Evolutionary conservation across 2,113 vertebrate species (phyloP), one percentile per base, ranked within the genome.

Genomic region (Ceratotherium simum): DNA sequence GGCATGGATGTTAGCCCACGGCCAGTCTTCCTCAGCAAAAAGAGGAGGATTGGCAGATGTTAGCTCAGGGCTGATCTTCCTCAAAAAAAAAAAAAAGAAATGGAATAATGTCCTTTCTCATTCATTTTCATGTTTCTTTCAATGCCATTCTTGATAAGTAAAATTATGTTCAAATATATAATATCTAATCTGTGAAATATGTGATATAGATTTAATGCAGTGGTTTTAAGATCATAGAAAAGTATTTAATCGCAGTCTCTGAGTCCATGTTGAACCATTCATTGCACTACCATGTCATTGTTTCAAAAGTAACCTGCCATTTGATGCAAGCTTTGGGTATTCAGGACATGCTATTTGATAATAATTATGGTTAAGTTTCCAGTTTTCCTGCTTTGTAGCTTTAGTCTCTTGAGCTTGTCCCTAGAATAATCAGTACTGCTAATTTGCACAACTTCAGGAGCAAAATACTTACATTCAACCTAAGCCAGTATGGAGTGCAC

Each of bases 131-230:
- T 64, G 33, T 46, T 87, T 91, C 73, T 80, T 58, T 94, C 82
- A 33, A 67, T 62, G 42, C 17, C 36, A 31, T 69, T 78, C 21
- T 91, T 75, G 25, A 78, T 36, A 76, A 95, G 9, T 87, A 78
- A 92, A 76, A 20, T 97, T 88, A 72, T 91, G n/a, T 95, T 90
- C 62, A 95, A 25, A 73, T 60, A 67, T 42, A 56, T 73, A 51
- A 60, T 69, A 70, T 60, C 27, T 87, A 23, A 18, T 72, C n/a
- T 87, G 5, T 81, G 79, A 95, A 82, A 84, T 58, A 83, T 1
- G 2, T 82, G 23, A n/a, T 48, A 62, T 65, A 70, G 62, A 4
- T 79, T 85, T 72, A 92, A 20, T 62, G 2, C 92, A 62, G 8
- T 80, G 58, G 33, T 81, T 94, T 79, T 73, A 85, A 78, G 92